Evolutionary conservation across 2,797 vertebrate genomes (phyloP).

Genomic region (Danio tinwini): DNA sequence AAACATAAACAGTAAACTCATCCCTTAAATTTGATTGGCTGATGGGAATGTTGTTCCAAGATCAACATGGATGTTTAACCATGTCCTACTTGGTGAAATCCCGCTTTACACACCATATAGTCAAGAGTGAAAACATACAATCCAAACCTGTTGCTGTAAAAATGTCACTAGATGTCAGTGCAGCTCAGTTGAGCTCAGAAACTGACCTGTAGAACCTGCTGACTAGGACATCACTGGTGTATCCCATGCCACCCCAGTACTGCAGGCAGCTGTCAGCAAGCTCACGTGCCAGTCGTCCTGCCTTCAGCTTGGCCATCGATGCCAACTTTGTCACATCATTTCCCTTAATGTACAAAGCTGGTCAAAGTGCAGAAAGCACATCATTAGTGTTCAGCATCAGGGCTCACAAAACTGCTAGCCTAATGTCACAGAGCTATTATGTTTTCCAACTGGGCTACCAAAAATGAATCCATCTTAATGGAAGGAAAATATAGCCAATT

Average conservation of each 20-base stretch:
- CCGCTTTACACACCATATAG: background rate
- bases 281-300: conserved; percentile 81
- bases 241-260: conserved; percentile 93
- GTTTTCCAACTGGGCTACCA: too few species aligned
- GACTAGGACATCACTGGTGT: conserved; percentile 85
- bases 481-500: too few species aligned
- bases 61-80: too few species aligned
- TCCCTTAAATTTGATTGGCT: too few species aligned
- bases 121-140: background rate
- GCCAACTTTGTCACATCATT: conserved; percentile 88
- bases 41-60: too few species aligned
- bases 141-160: conserved; percentile 44
- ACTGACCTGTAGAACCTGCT: conserved; percentile 89
- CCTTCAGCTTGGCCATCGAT: conserved; percentile 91
- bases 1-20: too few species aligned
- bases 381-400: background rate
- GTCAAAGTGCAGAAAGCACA: conserved; percentile 3
- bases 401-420: too few species aligned
- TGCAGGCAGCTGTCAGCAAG: conserved; percentile 87
- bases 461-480: too few species aligned
- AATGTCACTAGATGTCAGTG: conserved; percentile 72
- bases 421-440: too few species aligned
- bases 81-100: too few species aligned
- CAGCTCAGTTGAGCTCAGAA: conserved; percentile 9
- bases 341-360: conserved; percentile 85